A percentile compares a stretch with the other conserved stretches of the same genome.
Conservation (phyloP, 1,140 invertebrate genomes). For the Pseudomyrmex cubaensis region DNA sequence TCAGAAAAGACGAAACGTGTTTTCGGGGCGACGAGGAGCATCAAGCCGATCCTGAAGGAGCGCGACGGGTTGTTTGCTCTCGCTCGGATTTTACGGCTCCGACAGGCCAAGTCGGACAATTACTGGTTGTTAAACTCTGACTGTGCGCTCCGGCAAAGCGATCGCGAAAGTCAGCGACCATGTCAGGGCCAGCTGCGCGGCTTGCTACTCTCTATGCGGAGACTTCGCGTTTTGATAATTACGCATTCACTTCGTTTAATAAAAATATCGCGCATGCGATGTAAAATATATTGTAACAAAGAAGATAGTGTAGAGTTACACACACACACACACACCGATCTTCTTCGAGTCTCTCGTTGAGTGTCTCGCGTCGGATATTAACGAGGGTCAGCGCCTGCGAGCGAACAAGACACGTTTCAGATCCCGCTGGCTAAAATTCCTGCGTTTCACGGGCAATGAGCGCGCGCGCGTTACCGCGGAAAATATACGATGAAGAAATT, state of each 20-base stretch:
- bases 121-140: slow-evolving; percentile 81
- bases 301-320: neutral
- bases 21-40: slow-evolving; percentile 65
- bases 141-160: slow-evolving; percentile 62
- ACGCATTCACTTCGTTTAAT: neutral
- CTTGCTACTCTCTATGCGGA: slow-evolving; percentile 29
- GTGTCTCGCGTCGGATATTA: slow-evolving; percentile 39
- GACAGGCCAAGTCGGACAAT: slow-evolving; percentile 77
- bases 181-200: slow-evolving; percentile 60
- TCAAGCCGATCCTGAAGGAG: slow-evolving; percentile 64
- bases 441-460: slow-evolving; percentile 32
- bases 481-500: slow-evolving; percentile 83
- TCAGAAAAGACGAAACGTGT: neutral
- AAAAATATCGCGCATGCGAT: neutral
- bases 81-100: slow-evolving; percentile 78
- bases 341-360: slow-evolving; percentile 1
- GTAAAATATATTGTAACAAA: neutral
- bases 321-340: neutral
- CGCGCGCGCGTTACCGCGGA: slow-evolving; percentile 21
- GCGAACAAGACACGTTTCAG: slow-evolving; percentile 13
- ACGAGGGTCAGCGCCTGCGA: slow-evolving; percentile 39
- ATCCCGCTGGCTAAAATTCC: slow-evolving; percentile 54
- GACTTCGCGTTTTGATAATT: slow-evolving; percentile 26
- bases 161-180: slow-evolving; percentile 67
- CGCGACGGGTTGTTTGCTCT: slow-evolving; percentile 78